Evolutionary conservation across 2,113 vertebrate genomes (phyloP).

Genomic region (Tamias sibiricus): DNA sequence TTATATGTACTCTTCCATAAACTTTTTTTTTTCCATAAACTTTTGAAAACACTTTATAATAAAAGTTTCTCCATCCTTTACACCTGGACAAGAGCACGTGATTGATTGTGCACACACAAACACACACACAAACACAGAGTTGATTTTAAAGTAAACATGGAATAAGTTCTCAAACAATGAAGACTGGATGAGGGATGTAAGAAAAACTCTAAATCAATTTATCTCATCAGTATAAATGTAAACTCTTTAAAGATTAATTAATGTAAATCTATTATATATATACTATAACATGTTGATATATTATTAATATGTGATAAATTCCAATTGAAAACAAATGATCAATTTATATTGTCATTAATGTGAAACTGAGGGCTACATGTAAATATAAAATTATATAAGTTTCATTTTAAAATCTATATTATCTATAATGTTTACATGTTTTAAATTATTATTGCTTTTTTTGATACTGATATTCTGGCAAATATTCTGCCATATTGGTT

Average conservation of each 20-base stretch:
- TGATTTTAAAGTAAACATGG: not conserved
- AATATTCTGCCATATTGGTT: not conserved
- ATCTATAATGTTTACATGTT: not conserved
- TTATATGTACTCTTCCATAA: not conserved
- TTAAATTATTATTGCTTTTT: not conserved
- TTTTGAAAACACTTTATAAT: not conserved
- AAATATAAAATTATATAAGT: not conserved
- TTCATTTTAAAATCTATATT: not conserved
- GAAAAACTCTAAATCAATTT: not conserved
- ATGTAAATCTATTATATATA: not conserved
- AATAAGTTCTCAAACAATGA: not conserved
- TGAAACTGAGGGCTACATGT: not conserved
- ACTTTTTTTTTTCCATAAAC: not conserved
- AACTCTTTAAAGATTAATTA: not conserved
- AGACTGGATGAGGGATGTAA: not conserved
- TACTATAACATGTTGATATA: not conserved
- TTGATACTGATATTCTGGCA: not conserved
- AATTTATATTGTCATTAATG: not conserved
- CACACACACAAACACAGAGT: not conserved
- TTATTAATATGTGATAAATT: not conserved
- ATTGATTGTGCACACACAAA: not conserved
- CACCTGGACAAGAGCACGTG: not conserved
- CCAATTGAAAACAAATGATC: not conserved
- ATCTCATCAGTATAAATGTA: not conserved
- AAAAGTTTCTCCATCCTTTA: not conserved